Conservation (phyloP, 1,140 invertebrate genomes). For the Drosophila parvula region DNA sequence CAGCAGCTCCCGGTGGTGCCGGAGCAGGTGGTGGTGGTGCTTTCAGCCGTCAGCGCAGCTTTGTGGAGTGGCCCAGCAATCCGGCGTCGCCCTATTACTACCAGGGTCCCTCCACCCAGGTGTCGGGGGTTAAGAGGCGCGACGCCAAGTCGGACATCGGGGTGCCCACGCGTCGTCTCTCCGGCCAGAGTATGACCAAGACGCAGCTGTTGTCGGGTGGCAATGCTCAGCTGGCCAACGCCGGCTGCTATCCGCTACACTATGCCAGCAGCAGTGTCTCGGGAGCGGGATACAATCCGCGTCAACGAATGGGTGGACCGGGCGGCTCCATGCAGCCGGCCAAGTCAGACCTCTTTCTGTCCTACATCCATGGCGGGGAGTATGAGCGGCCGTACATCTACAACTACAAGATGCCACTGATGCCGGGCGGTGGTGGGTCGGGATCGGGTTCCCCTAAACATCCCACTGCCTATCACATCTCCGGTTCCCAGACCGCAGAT, state of each 20-base stretch:
- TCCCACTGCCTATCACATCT: conserved; percentile 80
- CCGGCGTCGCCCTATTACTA: conserved; percentile 81
- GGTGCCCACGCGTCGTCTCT: conserved; percentile 75
- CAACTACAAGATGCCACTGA: conserved; percentile 83
- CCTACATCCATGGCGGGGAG: conserved; percentile 77
- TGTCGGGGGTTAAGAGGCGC: conserved; percentile 65
- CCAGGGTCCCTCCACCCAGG: conserved; percentile 65
- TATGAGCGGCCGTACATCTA: conserved; percentile 81
- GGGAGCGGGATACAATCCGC: conserved; percentile 48
- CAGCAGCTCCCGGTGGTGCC: conserved; percentile 17
- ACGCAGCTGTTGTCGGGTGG: conserved; percentile 72
- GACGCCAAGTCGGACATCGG: conserved; percentile 83
- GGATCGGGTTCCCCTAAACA: conserved; percentile 62
- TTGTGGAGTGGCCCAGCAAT: conserved; percentile 80
- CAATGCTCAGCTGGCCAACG: conserved; percentile 60
- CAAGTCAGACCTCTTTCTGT: conserved; percentile 82
- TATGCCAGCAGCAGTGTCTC: conserved; percentile 63
- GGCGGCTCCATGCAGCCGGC: conserved; percentile 69
- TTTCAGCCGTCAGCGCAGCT: conserved; percentile 74
- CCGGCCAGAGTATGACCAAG: conserved; percentile 77
- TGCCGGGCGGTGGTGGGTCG: conserved; percentile 52
- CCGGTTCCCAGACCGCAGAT: conserved; percentile 81
- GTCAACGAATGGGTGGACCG: conserved; percentile 41
- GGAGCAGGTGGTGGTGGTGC: conserved; percentile 55
- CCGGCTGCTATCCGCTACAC: conserved; percentile 74